Evolutionary conservation across 2,113 vertebrate species (phyloP).

Genomic region (Manacus vitellinus): DNA sequence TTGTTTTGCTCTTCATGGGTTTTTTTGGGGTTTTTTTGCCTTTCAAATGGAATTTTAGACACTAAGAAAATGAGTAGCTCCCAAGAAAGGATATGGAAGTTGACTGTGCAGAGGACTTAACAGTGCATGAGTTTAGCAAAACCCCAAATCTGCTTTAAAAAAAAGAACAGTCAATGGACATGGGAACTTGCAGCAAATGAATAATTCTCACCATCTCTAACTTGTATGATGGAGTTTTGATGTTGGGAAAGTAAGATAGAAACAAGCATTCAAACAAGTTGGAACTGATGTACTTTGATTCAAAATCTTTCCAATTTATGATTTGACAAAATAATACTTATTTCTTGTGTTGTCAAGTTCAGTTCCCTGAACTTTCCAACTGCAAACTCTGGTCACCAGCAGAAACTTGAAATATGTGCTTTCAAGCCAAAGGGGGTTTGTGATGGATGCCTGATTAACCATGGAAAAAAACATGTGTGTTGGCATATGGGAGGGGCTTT

Average conservation of each 20-base stretch:
- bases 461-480: rapidly evolving
- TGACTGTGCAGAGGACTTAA: background rate
- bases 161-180: background rate
- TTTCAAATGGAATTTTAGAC: background rate
- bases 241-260: background rate
- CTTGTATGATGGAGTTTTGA: background rate
- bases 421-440: background rate
- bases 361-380: background rate
- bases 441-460: background rate
- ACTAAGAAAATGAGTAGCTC: background rate
- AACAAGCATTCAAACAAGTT: background rate
- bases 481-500: background rate
- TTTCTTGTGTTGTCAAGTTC: background rate
- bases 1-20: background rate
- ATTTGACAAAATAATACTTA: background rate
- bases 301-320: background rate
- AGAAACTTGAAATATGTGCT: background rate
- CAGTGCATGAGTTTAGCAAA: background rate
- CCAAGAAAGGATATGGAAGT: background rate
- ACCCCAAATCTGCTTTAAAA: background rate
- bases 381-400: background rate
- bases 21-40: background rate
- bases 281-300: background rate
- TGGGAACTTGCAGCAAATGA: background rate
- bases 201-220: background rate